Percentiles rank a stretch among this genome's conserved stretches.
These are phyloP conservation scores for Drosophila histrio DNA, from an alignment of 2,888 invertebrate genomes.

Conservation along the genomic window DNA sequence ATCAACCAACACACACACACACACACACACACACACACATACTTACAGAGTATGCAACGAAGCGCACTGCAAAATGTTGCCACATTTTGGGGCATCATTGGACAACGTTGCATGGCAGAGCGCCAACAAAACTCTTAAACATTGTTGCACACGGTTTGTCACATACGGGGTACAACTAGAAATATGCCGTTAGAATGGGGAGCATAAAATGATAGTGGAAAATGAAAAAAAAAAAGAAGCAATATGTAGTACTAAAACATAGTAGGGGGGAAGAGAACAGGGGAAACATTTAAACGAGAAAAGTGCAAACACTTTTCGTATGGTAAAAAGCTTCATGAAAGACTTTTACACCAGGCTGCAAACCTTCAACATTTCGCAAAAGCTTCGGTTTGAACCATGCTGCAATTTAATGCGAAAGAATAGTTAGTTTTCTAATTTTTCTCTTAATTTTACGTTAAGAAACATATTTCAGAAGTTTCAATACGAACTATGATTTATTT, in stretches of 20 bases:
- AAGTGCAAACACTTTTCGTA: slow-evolving; percentile 3
- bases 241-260: neutral
- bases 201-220: slow-evolving; percentile 13
- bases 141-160: slow-evolving; percentile 48
- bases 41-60: slow-evolving; percentile 17
- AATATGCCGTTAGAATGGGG: slow-evolving; percentile 6
- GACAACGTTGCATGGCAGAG: slow-evolving; percentile 47
- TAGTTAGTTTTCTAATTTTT: too few relatives aligned
- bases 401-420: too few relatives aligned
- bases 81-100: slow-evolving; percentile 51
- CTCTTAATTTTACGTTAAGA: too few relatives aligned
- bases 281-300: neutral
- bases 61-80: slow-evolving; percentile 43
- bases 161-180: slow-evolving; percentile 5
- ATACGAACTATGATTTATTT: too few relatives aligned
- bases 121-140: slow-evolving; percentile 35
- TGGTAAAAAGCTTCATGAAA: neutral
- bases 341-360: neutral
- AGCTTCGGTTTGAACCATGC: too few relatives aligned
- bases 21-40: slow-evolving; percentile 7
- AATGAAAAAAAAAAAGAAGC: slow-evolving; percentile 4
- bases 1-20: slow-evolving; percentile 33
- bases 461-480: too few relatives aligned
- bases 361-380: too few relatives aligned
- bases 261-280: neutral